Conservation (phyloP, 2,888 invertebrate genomes). For the Leptopilina drosophilae region DNA sequence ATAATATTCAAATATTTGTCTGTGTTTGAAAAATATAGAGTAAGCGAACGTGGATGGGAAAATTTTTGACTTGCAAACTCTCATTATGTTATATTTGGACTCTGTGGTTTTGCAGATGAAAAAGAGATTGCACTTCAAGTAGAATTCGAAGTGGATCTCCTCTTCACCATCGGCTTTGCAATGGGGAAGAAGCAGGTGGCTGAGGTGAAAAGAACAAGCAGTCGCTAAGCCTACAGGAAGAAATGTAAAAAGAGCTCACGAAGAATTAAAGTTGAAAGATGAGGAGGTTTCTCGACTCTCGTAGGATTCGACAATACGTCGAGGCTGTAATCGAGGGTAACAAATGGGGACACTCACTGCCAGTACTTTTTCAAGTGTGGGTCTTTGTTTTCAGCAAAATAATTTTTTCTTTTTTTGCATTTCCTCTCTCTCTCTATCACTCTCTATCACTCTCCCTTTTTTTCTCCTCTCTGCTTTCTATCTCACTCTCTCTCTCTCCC, state of each 20-base stretch:
- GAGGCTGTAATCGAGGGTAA: constrained; percentile 88
- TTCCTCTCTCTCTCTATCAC: neutral
- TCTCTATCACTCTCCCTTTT: too few relatives aligned
- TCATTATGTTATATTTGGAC: neutral
- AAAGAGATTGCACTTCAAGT: constrained; percentile 14
- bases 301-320: constrained; percentile 84
- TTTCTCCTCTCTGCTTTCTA: too few relatives aligned
- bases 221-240: constrained; percentile 80
- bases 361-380: constrained; percentile 86
- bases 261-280: constrained; percentile 82
- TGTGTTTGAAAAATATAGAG: neutral
- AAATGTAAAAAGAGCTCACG: constrained; percentile 82
- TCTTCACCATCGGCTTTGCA: constrained; percentile 34
- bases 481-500: too few relatives aligned
- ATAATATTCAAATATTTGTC: too few relatives aligned
- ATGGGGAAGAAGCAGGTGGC: constrained; percentile 76
- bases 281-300: constrained; percentile 83
- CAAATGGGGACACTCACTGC: too few relatives aligned
- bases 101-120: neutral
- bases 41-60: neutral
- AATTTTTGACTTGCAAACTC: neutral
- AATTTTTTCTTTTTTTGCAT: constrained; percentile 7
- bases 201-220: constrained; percentile 79
- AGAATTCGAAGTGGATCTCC: constrained; percentile 31
- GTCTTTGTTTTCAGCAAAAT: constrained; percentile 30